Base-by-base conservation (phyloP, 2,113 vertebrate species). In the Psittacula cyanocephala region DNA sequence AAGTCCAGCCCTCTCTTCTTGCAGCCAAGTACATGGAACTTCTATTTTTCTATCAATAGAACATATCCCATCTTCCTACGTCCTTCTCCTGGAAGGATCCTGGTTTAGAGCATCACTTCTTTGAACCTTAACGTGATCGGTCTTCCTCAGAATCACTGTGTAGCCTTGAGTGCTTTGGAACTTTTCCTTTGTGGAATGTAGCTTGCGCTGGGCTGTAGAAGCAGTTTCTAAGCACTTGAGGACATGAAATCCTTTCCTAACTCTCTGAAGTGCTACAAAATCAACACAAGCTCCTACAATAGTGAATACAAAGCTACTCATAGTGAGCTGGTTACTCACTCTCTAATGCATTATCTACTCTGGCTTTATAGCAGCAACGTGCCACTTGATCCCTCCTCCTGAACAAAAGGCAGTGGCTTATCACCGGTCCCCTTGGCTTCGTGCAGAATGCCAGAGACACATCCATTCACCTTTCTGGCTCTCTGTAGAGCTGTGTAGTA, bases 381-480 rank as follows among this genome's bases (percentile, higher is more conserved):
- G 44, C 29, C 33, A 7, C n/a, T 44, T 0, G 31, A 35, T 75
- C 33, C 68, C 44, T 65, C 10, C 79, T 55, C 35, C 49, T 31
- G 29, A 41, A 35, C 19, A 64, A 70, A 23, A 49, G 35, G 11
- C 29, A 22, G 47, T 12, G 49, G 72, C 60, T 82, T 23, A 18
- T 16, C 65, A 4, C 47, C 1, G 16, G 41, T n/a, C 16, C 37
- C 60, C 50, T 17, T 0, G 2, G 43, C 57, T 71, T 13, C 18
- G 6, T 2, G 2, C 4, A 3, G 52, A 27, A 52, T 3, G 11
- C 3, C 79, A 83, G 49, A 5, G 57, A 7, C 35, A 17, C 3
- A 18, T 1, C 27, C 49, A 0, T 2, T 1, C 0, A 3, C 11
- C 25, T 19, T 50, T 31, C 57, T 7, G 75, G 29, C 53, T 91